Evolutionary conservation across 2,113 vertebrate genomes (phyloP), one percentile per base, ranked within the genome.

Genomic region (Manacus vitellinus): DNA sequence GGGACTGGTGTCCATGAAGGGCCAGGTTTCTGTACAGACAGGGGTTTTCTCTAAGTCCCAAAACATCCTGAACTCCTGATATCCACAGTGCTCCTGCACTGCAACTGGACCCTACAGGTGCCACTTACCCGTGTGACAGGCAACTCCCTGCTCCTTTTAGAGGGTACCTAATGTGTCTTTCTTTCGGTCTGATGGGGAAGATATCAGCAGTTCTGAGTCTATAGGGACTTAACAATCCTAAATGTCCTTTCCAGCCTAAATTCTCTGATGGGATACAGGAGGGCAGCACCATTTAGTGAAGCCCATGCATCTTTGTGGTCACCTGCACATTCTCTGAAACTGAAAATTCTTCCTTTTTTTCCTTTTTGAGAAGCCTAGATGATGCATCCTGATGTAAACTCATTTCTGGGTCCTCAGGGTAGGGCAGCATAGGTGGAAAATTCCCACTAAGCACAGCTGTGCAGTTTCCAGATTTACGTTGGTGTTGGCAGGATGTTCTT

Each of bases 71-170:
- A 87, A 73, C 22, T 89, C 49, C 35, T 19, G 3, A 13, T 47
- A 1, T 14, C 46, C 19, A 0, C 2, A 19, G 5, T 28, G 33
- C 18, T 43, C 15, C 43, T 51, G 6, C 14, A 5, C 1, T 15
- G 73, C 20, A 74, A 10, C 22, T 12, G 20, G 25, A 55, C 39
- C 31, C 30, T 41, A 12, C 17, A 28, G n/a, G 4, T 63, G 55
- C 13, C 27, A 58, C 43, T n/a, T 30, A 27, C 19, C 49, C 10
- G 7, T 8, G 35, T 22, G 56, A 63, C 27, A 56, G 52, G 35
- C 14, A 55, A 28, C 31, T 14, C 44, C 35, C 7, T 1, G 2
- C 24, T 88, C 8, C 35, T 74, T 62, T 25, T 8, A 14, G 43
- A 14, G 7, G 7, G 8, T n/a, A 67, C 37, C 4, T 9, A 28